Conservation (phyloP, 2,113 vertebrate genomes). For the Centropristis striata region DNA sequence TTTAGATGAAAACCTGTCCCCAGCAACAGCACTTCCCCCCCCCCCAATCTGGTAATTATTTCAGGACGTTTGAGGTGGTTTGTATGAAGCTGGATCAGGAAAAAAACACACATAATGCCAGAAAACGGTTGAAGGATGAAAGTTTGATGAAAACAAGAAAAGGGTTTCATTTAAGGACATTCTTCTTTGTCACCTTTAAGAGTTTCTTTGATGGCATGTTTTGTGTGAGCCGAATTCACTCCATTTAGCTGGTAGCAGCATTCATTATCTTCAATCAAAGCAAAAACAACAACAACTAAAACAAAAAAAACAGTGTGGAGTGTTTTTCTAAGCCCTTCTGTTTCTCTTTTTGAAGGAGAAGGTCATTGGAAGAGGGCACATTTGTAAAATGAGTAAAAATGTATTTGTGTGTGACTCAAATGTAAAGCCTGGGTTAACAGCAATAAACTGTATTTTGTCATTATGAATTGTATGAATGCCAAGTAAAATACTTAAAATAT, state of each 20-base stretch:
- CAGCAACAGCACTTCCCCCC: background rate
- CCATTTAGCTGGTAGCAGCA: background rate
- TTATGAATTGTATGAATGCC: too few relatives aligned
- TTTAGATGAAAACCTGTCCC: slow-evolving; percentile 6
- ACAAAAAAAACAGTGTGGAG: too few relatives aligned
- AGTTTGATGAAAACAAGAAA: too few relatives aligned
- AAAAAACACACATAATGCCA: slow-evolving; percentile 4
- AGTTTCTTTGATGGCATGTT: background rate
- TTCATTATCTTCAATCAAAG: slow-evolving; percentile 27
- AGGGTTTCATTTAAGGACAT: too few relatives aligned
- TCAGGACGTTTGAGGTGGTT: background rate
- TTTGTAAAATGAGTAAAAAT: too few relatives aligned
- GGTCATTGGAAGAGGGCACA: too few relatives aligned
- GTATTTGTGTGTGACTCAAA: too few relatives aligned
- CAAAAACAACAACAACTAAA: background rate
- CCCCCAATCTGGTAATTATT: background rate
- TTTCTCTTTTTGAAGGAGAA: too few relatives aligned
- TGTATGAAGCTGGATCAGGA: background rate
- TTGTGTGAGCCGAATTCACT: background rate
- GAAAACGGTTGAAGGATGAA: background rate
- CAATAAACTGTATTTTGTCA: background rate
- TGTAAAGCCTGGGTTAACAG: too few relatives aligned
- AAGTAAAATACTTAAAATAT: background rate
- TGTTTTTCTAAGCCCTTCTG: background rate
- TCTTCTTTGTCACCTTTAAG: background rate